Percentiles rank a stretch among this genome's conserved stretches.
These are phyloP conservation scores for Hiodon tergisus DNA, from an alignment of 2,113 vertebrate species.

Conservation along the genomic window DNA sequence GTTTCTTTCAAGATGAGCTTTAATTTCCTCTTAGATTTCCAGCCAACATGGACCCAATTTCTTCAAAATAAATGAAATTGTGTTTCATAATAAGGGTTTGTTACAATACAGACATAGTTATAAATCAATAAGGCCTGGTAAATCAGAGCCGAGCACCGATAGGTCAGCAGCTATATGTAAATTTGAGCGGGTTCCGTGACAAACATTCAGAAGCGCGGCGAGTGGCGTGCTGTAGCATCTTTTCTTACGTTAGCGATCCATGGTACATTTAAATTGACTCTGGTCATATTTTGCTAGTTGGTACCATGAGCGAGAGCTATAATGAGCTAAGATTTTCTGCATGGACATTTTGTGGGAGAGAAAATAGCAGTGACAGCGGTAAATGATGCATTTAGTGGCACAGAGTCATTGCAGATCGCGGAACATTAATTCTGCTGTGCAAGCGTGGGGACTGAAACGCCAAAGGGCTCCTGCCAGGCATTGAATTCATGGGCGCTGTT, in stretches of 20 bases:
- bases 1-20: constrained; percentile 10
- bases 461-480: constrained; percentile 38
- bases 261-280: neutral
- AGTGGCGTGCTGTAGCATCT: neutral
- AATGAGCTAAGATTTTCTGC: constrained; percentile 42
- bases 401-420: neutral
- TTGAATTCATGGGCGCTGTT: constrained; percentile 37
- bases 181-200: neutral
- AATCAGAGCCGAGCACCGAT: neutral
- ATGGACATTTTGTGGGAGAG: constrained; percentile 39
- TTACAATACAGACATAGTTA: constrained; percentile 1
- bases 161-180: too few relatives aligned
- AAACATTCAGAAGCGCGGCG: neutral
- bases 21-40: constrained; percentile 15
- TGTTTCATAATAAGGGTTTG: neutral
- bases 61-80: constrained; percentile 3
- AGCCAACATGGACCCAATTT: neutral
- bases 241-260: neutral
- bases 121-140: constrained; percentile 13
- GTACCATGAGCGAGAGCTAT: too few relatives aligned
- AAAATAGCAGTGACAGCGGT: constrained; percentile 8
- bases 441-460: constrained; percentile 1
- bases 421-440: neutral
- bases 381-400: neutral
- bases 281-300: neutral